These are phyloP conservation scores for Aplysina aerophoba DNA, from an alignment of 37 sponge, comb jelly and placozoan species.

Conservation along the genomic window DNA sequence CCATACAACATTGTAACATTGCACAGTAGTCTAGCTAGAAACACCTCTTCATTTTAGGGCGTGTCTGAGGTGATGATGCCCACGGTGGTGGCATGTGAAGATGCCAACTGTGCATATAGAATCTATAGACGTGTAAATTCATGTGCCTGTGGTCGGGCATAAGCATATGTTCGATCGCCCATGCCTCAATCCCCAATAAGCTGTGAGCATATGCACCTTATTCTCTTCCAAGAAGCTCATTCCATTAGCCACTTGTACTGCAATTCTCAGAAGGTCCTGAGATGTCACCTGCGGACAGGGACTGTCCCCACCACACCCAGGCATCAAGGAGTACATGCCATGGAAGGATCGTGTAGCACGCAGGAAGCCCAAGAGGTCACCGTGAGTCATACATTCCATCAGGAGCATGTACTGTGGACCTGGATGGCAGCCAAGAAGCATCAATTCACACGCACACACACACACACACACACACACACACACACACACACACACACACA, in stretches of 20 bases:
- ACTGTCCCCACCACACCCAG: slow-evolving; percentile 37
- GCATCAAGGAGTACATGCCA: slow-evolving; percentile 63
- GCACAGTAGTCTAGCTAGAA: no score
- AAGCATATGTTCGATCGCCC: neutral
- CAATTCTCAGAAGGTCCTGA: slow-evolving; percentile 65
- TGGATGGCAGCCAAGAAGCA: neutral
- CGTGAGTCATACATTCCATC: slow-evolving; percentile 82
- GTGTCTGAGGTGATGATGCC: no score
- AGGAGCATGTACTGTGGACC: slow-evolving; percentile 59
- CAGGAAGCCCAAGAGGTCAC: slow-evolving; percentile 81
- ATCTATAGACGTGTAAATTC: no score
- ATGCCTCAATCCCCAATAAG: no score
- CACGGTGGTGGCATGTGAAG: no score
- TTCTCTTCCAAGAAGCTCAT: slow-evolving; percentile 72
- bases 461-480: no score
- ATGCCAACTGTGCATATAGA: no score
- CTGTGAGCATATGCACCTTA: slow-evolving; percentile 40
- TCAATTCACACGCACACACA: no score
- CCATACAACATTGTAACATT: no score
- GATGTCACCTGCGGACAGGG: slow-evolving; percentile 55
- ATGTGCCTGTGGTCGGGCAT: neutral
- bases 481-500: no score
- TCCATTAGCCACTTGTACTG: slow-evolving; percentile 65
- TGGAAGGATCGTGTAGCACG: slow-evolving; percentile 54
- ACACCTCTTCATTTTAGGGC: no score